Evolutionary conservation across 1,140 invertebrate genomes (phyloP), one percentile per base, ranked within the genome.

Genomic region (Pinna nobilis): DNA sequence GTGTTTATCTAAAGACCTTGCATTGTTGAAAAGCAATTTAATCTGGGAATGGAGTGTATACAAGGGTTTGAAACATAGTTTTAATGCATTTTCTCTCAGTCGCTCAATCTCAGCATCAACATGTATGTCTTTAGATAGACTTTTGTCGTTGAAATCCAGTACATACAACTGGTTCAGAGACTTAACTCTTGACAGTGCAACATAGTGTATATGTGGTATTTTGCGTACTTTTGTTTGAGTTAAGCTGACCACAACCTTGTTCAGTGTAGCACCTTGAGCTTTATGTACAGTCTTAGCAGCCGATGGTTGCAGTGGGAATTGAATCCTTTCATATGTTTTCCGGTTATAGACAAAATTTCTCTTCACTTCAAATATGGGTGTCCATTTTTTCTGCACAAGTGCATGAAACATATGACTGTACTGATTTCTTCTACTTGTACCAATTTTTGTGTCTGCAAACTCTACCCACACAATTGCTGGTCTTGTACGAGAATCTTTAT

Each of bases 201-300:
- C 70, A 72, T 72, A 72, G 33, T 72, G 61, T 15, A 65, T 72
- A 41, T 72, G 70, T 4, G 49, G 60, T 47, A 65, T 65, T 57
- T 65, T 70, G n/a, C 59, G 30, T 63, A n/a, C n/a, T 39, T 47
- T 59, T 35, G 49, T 39, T 23, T 68, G 50, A 47, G 32, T 9
- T 41, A 71, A 33, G 57, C 39, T 65, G 33, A 65, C 39, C 3
- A 65, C 70, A 41, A 55, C 50, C 7, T 39, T 51, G 20, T 25
- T 23, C 9, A 70, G 28, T 32, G 68, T 70, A 50, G 33, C 30
- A 37, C 69, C 69, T 55, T 71, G 69, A n/a, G 59, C 50, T 44
- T 59, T 64, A 30, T 72, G 70, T 15, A 72, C 50, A 53, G 70
- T 72, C 39, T 72, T 72, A 7, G 47, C 60, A 44, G 60, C 60